These are phyloP conservation scores for Lytechinus pictus DNA, from an alignment of 35 echinoderm and acorn worm genomes.

Conservation along the genomic window DNA sequence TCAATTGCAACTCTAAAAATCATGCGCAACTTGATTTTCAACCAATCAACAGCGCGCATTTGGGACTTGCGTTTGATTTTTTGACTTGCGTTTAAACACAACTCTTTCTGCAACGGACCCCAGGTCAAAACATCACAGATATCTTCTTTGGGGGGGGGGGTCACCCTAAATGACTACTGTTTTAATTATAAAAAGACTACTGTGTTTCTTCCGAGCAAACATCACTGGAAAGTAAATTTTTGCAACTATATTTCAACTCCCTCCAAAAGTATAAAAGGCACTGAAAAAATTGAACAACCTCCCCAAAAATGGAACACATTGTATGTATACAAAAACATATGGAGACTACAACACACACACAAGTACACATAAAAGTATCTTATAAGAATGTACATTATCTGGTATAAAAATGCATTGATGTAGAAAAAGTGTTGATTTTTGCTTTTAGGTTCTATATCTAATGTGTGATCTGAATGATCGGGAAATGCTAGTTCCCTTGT, in stretches of 20 bases:
- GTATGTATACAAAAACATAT: neutral
- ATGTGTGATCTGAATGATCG: neutral
- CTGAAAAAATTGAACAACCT: slow-evolving; percentile 19
- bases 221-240: too few species aligned
- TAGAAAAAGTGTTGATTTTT: neutral
- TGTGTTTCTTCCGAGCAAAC: too few species aligned
- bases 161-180: too few species aligned
- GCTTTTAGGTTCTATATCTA: neutral
- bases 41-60: too few species aligned
- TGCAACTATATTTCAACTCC: neutral
- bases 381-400: neutral
- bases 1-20: too few species aligned
- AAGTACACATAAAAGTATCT: slow-evolving; percentile 19
- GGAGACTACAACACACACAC: neutral
- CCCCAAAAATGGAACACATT: neutral
- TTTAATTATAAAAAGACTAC: too few species aligned
- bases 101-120: too few species aligned
- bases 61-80: too few species aligned
- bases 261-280: slow-evolving; percentile 46
- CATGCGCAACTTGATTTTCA: too few species aligned
- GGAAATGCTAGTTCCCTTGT: neutral
- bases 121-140: too few species aligned
- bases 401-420: slow-evolving; percentile 21
- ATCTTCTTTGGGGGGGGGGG: too few species aligned
- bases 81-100: too few species aligned